Conservation (phyloP, 2,888 invertebrate genomes). For the Ormyrus nitidulus region DNA sequence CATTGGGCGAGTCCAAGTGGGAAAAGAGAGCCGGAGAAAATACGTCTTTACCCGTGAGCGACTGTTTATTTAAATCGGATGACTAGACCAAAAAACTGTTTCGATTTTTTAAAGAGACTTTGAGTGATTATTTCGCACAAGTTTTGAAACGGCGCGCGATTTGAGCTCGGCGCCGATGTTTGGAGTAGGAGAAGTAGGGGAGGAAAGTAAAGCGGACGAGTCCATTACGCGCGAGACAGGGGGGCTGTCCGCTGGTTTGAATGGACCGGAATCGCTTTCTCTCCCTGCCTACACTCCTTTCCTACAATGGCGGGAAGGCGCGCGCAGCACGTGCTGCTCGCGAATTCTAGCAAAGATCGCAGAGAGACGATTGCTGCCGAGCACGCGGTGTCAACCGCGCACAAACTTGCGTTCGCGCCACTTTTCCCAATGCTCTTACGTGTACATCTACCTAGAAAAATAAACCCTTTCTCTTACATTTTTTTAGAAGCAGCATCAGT, state of each 20-base stretch:
- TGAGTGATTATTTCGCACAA: too few relatives aligned
- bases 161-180: neutral
- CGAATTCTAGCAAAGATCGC: slow-evolving; percentile 15
- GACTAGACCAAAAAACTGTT: too few relatives aligned
- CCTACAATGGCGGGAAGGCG: slow-evolving; percentile 70
- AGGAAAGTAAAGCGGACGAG: slow-evolving; percentile 64
- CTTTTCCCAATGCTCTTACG: too few relatives aligned
- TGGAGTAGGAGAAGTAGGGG: neutral
- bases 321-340: slow-evolving; percentile 57
- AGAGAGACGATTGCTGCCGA: slow-evolving; percentile 28
- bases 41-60: too few relatives aligned
- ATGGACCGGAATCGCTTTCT: slow-evolving; percentile 60
- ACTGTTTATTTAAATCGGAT: too few relatives aligned
- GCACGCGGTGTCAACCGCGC: neutral
- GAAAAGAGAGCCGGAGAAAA: too few relatives aligned
- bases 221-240: slow-evolving; percentile 63
- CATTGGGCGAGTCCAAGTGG: slow-evolving; percentile 41
- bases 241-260: slow-evolving; percentile 60
- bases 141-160: neutral
- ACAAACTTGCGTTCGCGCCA: neutral
- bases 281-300: neutral
- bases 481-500: neutral
- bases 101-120: too few relatives aligned
- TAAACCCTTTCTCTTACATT: neutral
- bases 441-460: neutral